Evolutionary conservation across 2,888 invertebrate species (phyloP).

Genomic region (Chymomyza fuscimana): DNA sequence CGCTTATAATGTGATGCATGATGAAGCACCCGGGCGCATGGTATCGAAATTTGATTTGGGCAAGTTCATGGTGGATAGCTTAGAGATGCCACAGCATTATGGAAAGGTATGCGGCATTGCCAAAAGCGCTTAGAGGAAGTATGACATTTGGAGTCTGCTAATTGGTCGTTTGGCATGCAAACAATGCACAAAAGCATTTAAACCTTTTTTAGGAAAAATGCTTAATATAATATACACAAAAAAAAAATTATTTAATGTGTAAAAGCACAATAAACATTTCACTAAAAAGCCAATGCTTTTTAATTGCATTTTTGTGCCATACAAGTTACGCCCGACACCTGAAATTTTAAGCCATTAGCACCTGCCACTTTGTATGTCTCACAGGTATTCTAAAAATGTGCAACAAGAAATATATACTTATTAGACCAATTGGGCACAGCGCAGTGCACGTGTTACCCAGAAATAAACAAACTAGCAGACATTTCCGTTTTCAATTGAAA

Average conservation of each 20-base stretch:
- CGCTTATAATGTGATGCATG: slow-evolving; percentile 81
- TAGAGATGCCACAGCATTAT: slow-evolving; percentile 86
- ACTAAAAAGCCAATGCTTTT: not conserved
- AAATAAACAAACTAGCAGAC: not conserved
- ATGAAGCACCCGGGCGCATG: slow-evolving; percentile 84
- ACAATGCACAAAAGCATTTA: slow-evolving; percentile 33
- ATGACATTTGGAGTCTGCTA: not conserved
- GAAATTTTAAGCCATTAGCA: slow-evolving; percentile 60
- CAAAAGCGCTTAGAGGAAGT: slow-evolving; percentile 63
- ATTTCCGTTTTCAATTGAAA: slow-evolving; percentile 15
- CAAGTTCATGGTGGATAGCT: slow-evolving; percentile 86
- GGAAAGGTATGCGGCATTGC: slow-evolving; percentile 84
- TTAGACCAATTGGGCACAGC: not conserved
- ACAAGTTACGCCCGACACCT: slow-evolving; percentile 33
- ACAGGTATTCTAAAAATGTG: slow-evolving; percentile 53
- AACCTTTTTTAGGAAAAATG: slow-evolving; percentile 50
- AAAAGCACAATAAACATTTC: not conserved
- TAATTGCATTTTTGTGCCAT: not conserved
- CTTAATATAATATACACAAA: slow-evolving; percentile 49
- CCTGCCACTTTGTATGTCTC: slow-evolving; percentile 54
- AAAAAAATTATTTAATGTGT: not conserved
- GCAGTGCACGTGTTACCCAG: not conserved
- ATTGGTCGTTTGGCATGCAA: slow-evolving; percentile 10
- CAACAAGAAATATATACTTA: slow-evolving; percentile 21
- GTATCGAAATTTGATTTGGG: slow-evolving; percentile 90